Base-by-base conservation (phyloP, 2,888 invertebrate species). In the Polyommatus iphigenia region DNA sequence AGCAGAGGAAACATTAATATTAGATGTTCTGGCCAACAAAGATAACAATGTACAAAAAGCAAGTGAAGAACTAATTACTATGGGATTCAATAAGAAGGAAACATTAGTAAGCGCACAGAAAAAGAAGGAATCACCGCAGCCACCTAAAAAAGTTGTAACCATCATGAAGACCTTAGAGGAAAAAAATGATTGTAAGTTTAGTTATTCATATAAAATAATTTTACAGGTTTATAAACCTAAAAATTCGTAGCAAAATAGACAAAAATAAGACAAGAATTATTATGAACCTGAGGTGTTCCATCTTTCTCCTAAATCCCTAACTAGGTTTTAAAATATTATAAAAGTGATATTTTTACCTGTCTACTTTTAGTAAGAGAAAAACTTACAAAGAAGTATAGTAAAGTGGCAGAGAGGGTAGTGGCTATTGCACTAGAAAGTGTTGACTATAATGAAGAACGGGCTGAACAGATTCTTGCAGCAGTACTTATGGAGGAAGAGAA, bases 1-100 rank as follows among this genome's bases (percentile, higher is more conserved):
- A 90, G 98, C 97, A 0, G 98, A 98, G 85, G 98, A 98, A 88
- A 97, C 97, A 32, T 89, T 98, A 71, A 96, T 98, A 50, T 94
- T 98, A 78, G 98, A 98, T 84, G 95, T 98, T 71, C 91, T 98
- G 77, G 96, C 97, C 76, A 97, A 96, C 88, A 96, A 97, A 83
- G 98, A 98, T 84, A 98, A 98, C 88, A 98, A 98, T 89, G 98
- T 98, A 8, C 97, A 98, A 87, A 97, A 96, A 83, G 97, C 98
- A 1, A 97, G 98, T 13, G 98, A 98, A 83, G 96, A 96, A 82
- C 94, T 98, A 15, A 94, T 96, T 59, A 94, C 96, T 10, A 96
- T 98, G 95, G 98, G 98, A 0, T 98, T 97, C 87, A 95, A 94
- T n/a, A 97, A 97, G 86, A 96, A 96, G 80, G 97, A 97, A 82